Conservation (phyloP, 2,113 vertebrate genomes). For the Oncorhynchus masou region DNA sequence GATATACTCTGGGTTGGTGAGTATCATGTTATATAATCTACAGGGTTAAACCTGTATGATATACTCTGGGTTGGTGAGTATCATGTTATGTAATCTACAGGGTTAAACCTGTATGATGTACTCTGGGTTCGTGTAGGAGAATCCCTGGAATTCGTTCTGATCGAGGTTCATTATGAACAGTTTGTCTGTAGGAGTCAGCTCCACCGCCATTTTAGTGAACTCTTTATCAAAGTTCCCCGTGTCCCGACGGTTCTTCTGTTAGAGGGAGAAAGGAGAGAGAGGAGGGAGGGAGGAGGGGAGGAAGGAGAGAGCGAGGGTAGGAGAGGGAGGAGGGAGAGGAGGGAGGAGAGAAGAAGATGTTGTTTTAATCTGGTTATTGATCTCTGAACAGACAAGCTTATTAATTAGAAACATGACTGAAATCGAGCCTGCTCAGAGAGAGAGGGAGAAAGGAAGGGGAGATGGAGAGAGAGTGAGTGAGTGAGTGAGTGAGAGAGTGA, state of each 20-base stretch:
- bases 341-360: not conserved
- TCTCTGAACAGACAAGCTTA: not conserved
- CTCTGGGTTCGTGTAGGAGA: constrained; percentile 98
- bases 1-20: too few relatives aligned
- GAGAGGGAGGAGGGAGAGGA: constrained; percentile 24
- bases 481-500: too few relatives aligned
- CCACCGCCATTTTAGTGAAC: constrained; percentile 96
- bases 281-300: not conserved
- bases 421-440: not conserved
- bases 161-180: constrained; percentile 99
- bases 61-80: constrained; percentile 8
- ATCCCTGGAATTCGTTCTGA: constrained; percentile 98
- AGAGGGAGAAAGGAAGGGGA: not conserved
- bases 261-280: constrained; percentile 29
- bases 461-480: not conserved
- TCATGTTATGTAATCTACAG: not conserved
- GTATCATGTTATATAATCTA: too few relatives aligned
- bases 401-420: not conserved
- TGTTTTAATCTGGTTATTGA: not conserved
- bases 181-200: constrained; percentile 97
- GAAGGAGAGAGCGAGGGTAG: not conserved
- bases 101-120: constrained; percentile 79
- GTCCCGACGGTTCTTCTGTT: constrained; percentile 90
- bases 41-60: too few relatives aligned
- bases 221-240: constrained; percentile 98